phyloP scores from a whole-genome alignment of 2,113 vertebrate genomes.

The Neolamprologus sp. region DNA sequence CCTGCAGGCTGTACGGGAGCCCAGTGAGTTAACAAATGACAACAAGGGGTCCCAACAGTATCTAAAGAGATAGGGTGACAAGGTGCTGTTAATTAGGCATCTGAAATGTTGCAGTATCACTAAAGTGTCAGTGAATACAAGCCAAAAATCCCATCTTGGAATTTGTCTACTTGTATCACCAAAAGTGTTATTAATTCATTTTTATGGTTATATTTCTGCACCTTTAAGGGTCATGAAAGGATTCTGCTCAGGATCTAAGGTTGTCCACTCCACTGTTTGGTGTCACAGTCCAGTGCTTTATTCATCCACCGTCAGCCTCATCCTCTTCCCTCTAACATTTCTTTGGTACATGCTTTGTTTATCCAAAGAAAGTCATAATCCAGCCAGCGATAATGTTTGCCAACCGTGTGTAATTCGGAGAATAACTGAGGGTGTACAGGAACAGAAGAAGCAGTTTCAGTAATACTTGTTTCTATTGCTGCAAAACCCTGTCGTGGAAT shows the following conservation, averaged over 20 bases:
- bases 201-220: background rate
- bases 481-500: background rate
- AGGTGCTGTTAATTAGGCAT: background rate
- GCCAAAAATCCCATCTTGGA: background rate
- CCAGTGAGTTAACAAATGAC: background rate
- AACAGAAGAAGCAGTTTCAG: background rate
- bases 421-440: background rate
- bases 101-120: background rate
- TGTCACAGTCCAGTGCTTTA: background rate
- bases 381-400: background rate
- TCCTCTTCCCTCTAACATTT: background rate
- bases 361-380: background rate
- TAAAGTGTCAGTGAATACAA: background rate
- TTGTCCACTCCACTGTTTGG: background rate
- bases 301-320: background rate
- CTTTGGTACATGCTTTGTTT: background rate
- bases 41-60: background rate
- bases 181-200: background rate
- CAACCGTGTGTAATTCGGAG: background rate
- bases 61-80: fast-evolving
- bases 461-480: background rate
- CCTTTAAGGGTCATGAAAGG: background rate
- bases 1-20: background rate
- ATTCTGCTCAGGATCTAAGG: background rate
- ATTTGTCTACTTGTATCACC: background rate